Conservation (phyloP, 2,888 invertebrate genomes). For the Aethes cnicana region DNA sequence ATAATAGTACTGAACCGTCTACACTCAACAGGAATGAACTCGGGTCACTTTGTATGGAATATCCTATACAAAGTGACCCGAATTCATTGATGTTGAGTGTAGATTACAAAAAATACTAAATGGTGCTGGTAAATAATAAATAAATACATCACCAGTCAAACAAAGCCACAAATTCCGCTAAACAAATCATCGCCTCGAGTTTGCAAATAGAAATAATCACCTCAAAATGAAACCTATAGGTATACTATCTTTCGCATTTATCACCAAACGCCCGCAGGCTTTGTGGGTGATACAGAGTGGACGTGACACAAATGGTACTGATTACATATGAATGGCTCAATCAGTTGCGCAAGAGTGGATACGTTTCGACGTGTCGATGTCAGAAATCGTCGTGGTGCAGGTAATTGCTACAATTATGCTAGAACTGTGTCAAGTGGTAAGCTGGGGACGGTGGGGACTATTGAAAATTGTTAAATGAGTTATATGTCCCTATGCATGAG, state of each 20-base stretch:
- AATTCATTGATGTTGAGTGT: no score
- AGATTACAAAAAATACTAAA: no score
- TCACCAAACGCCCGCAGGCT: conserved; percentile 50
- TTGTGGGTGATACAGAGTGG: conserved; percentile 46
- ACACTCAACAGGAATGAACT: no score
- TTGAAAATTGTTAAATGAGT: conserved; percentile 7
- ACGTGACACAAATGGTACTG: conserved; percentile 61
- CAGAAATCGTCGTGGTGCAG: conserved; percentile 46
- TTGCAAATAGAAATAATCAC: conserved; percentile 11
- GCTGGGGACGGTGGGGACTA: conserved; percentile 48
- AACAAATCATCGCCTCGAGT: not conserved
- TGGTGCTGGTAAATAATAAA: no score
- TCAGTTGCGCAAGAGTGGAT: conserved; percentile 72
- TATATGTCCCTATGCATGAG: no score
- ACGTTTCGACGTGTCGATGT: conserved; percentile 73
- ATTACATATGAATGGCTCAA: conserved; percentile 73
- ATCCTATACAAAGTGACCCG: no score
- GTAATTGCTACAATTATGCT: conserved; percentile 77
- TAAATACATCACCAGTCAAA: no score
- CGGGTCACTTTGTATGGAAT: no score
- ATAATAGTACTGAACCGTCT: no score
- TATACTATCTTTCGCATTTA: conserved; percentile 9
- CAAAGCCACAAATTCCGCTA: not conserved
- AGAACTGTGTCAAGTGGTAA: conserved; percentile 72
- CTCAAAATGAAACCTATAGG: conserved; percentile 20